Conservation (phyloP, 1,140 invertebrate genomes). For the Drosophila ercepeae region DNA sequence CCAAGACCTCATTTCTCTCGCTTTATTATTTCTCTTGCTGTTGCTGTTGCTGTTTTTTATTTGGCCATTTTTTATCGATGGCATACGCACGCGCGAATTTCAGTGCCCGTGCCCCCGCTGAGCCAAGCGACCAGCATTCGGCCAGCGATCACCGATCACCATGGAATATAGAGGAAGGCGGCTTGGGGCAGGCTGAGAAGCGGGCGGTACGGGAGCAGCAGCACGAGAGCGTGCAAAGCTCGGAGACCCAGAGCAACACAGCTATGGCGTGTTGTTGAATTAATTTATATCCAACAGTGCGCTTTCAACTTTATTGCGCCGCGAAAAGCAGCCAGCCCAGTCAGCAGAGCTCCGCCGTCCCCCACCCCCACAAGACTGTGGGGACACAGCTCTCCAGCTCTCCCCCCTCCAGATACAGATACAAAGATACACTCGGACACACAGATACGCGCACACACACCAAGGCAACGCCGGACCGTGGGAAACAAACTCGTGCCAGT, state of each 20-base stretch:
- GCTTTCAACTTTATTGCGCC: constrained; percentile 82
- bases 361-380: constrained; percentile 43
- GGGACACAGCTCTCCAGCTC: constrained; percentile 55
- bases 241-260: constrained; percentile 61
- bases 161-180: not conserved
- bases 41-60: constrained; percentile 59
- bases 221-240: constrained; percentile 77
- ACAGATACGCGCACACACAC: constrained; percentile 53
- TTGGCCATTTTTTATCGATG: constrained; percentile 80
- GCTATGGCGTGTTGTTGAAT: constrained; percentile 79
- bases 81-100: constrained; percentile 81
- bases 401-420: constrained; percentile 4
- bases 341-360: constrained; percentile 26
- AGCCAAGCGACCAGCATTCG: constrained; percentile 60
- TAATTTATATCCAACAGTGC: constrained; percentile 82
- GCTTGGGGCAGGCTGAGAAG: not conserved
- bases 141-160: constrained; percentile 38
- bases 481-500: constrained; percentile 84
- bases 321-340: constrained; percentile 70
- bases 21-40: constrained; percentile 58
- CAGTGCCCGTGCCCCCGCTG: constrained; percentile 74
- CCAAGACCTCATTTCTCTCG: constrained; percentile 74
- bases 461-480: constrained; percentile 77
- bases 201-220: constrained; percentile 36
- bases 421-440: constrained; percentile 31